Conservation (phyloP, 2,888 invertebrate species). For the Deroplatys truncata region DNA sequence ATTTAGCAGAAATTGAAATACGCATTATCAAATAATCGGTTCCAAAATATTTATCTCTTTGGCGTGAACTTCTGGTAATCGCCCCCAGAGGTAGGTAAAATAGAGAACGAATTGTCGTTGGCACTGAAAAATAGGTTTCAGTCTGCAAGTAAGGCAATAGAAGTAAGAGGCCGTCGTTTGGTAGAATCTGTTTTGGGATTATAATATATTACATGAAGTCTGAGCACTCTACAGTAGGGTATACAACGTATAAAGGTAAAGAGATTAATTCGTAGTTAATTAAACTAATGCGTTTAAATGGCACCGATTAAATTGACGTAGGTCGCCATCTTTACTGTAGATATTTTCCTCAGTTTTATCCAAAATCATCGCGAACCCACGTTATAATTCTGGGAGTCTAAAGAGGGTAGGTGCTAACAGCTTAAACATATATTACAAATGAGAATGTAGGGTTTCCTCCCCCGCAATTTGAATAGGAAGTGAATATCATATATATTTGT, state of each 20-base stretch:
- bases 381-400: neutral
- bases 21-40: neutral
- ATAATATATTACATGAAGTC: neutral
- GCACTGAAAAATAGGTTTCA: neutral
- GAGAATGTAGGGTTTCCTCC: too few relatives aligned
- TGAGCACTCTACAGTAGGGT: neutral
- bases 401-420: neutral
- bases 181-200: neutral
- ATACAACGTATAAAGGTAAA: neutral
- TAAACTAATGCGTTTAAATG: neutral
- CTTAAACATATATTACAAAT: too few relatives aligned
- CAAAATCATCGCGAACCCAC: neutral
- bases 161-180: neutral
- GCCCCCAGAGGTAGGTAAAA: neutral
- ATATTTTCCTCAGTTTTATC: neutral
- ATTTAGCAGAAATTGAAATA: too few relatives aligned
- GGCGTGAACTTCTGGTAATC: neutral
- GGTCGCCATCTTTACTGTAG: constrained; percentile 2
- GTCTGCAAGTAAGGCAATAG: neutral
- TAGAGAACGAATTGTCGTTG: neutral
- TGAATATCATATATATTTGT: too few relatives aligned
- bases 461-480: too few relatives aligned
- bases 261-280: neutral
- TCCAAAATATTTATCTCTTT: neutral
- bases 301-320: neutral